Conservation (phyloP, 2,113 vertebrate species). For the Ophthalmolycus amberensis region DNA sequence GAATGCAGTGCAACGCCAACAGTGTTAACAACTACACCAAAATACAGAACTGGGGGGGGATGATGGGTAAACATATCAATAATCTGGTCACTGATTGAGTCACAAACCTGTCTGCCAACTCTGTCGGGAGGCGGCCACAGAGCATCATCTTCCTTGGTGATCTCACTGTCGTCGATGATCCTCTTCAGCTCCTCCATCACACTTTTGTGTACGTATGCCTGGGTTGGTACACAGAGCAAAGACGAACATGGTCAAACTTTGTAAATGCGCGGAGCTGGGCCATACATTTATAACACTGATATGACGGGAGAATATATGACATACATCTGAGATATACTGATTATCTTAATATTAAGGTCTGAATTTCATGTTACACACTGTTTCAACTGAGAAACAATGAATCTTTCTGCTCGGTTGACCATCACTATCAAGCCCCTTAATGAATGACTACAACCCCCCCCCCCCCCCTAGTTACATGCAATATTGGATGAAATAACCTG, state of each 20-base stretch:
- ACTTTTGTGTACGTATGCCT: conserved; percentile 99
- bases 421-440: not conserved
- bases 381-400: not conserved
- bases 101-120: conserved; percentile 94
- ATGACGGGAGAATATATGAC: not conserved
- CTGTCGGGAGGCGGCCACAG: conserved; percentile 97
- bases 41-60: not conserved
- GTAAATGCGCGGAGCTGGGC: not conserved
- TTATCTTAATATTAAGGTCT: no score
- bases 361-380: not conserved
- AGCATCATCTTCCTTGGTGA: conserved; percentile 98
- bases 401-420: not conserved
- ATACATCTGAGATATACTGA: not conserved
- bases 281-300: not conserved
- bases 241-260: not conserved
- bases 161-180: conserved; percentile 98
- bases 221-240: not conserved
- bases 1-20: not conserved
- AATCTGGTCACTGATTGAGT: not conserved
- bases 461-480: not conserved
- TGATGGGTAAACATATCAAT: not conserved
- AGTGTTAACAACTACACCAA: not conserved
- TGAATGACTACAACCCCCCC: not conserved
- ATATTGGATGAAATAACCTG: not conserved
- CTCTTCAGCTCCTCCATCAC: conserved; percentile 99